Evolutionary conservation across 1,140 invertebrate species (phyloP), one percentile per base, ranked within the genome.

Genomic region (Caenorhabditis briggsae): DNA sequence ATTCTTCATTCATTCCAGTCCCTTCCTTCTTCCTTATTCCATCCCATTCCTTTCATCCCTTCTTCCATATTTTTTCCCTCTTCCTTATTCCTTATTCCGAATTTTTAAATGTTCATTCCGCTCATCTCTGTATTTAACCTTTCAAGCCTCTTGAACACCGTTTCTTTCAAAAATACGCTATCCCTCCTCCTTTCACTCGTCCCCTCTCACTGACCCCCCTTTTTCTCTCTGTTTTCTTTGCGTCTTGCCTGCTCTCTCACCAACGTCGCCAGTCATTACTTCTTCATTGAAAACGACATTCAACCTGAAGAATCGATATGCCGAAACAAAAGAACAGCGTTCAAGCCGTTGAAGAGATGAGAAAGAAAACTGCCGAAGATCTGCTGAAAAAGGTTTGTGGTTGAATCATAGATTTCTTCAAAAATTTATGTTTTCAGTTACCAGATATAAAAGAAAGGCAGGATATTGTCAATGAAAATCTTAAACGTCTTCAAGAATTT

Each of bases 401-500:
- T 43, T 23, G n/a, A n/a, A 18, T n/a, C 46, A 11, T 78, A 5
- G 0, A 23, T 53, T 23, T 23, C 12, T 50, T 53, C n/a, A 9
- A 61, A 41, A 23, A 0, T 1, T 0, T 23, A 8, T 78, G n/a
- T 8, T 78, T 78, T 11, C 70, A 78, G 70, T 18, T 78, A 14
- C 70, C 70, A 12, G 41, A n/a, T 6, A 46, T 78, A 7, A 78
- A 78, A 78, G 43, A 33, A 16, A 78, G 41, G 9, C 70, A 78
- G 23, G 70, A 78, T n/a, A n/a, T 46, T 16, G 50, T 78, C 43
- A 78, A 78, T n/a, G 70, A 78, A n/a, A 78, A 50, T 14, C 70
- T 78, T 12, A 46, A 78, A 50, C 43, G 46, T 18, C 70, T 78
- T 50, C 70, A 78, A 78, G 70, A 78, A 50, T 43, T 78, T 3